A percentile compares a stretch with the other conserved stretches of the same genome.
These are phyloP conservation scores for Chesias legatella DNA, from an alignment of 2,888 invertebrate genomes.

Conservation along the genomic window DNA sequence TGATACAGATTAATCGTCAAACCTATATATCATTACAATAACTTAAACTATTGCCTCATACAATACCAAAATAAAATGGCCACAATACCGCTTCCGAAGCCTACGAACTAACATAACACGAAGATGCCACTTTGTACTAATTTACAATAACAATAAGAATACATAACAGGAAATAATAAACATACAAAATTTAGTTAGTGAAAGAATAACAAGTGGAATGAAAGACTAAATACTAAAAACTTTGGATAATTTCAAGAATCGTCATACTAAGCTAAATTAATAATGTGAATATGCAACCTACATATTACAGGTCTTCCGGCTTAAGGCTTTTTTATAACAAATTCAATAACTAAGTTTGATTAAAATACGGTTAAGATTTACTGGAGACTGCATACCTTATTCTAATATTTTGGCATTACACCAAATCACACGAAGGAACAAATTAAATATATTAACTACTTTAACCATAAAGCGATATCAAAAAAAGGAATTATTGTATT, in stretches of 20 bases:
- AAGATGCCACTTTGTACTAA: conserved; percentile 73
- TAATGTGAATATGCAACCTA: too few species aligned
- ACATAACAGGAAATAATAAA: conserved; percentile 41
- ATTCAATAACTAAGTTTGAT: too few species aligned
- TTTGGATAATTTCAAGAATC: conserved; percentile 19
- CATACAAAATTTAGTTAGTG: conserved; percentile 49
- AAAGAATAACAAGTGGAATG: conserved; percentile 74
- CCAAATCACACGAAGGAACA: too few species aligned
- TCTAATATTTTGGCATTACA: too few species aligned
- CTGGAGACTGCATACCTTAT: too few species aligned
- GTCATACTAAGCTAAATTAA: conserved; percentile 8
- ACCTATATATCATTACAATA: conserved; percentile 54
- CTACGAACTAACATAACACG: conserved; percentile 48
- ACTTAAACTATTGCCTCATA: conserved; percentile 59
- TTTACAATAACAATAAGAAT: conserved; percentile 51
- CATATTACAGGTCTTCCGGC: too few species aligned
- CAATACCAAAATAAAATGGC: conserved; percentile 73
- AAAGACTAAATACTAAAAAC: conserved; percentile 26
- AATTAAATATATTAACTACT: too few species aligned
- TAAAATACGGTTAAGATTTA: too few species aligned
- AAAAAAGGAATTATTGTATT: too few species aligned
- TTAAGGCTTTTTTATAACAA: too few species aligned
- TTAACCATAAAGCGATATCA: too few species aligned
- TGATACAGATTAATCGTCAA: conserved; percentile 60
- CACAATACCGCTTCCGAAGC: conserved; percentile 64